Conservation (phyloP, 2,888 invertebrate genomes). For the Hedychridium roseum region DNA sequence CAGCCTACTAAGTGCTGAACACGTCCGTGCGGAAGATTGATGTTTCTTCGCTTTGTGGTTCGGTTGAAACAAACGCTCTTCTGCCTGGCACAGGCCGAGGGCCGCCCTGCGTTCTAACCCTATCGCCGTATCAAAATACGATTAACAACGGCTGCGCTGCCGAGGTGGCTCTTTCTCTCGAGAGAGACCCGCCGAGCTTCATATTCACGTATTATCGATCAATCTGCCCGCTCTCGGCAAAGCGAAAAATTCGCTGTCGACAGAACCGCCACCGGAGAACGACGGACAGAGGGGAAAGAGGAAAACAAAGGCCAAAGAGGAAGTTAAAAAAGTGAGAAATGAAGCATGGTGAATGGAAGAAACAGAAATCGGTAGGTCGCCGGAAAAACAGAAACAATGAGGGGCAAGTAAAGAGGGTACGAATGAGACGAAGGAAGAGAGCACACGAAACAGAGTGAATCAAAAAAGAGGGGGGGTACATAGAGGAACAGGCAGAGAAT, state of each 20-base stretch:
- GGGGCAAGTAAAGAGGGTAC: background rate
- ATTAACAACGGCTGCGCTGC: slow-evolving; percentile 21
- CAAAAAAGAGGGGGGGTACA: too few relatives aligned
- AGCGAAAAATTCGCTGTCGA: too few relatives aligned
- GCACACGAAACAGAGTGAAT: too few relatives aligned
- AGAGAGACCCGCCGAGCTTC: too few relatives aligned
- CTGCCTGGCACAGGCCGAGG: slow-evolving; percentile 12
- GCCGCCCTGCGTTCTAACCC: slow-evolving; percentile 20
- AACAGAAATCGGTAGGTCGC: background rate
- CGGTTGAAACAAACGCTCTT: slow-evolving; percentile 19
- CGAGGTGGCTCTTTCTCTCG: too few relatives aligned
- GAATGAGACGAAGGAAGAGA: background rate
- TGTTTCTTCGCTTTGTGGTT: slow-evolving; percentile 33
- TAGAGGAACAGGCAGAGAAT: background rate
- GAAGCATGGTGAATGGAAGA: slow-evolving; percentile 14
- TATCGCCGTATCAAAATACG: slow-evolving; percentile 34
- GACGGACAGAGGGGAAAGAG: slow-evolving; percentile 8
- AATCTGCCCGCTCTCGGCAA: too few relatives aligned
- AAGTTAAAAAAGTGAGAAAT: too few relatives aligned
- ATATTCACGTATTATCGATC: too few relatives aligned
- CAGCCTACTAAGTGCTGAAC: slow-evolving; percentile 33
- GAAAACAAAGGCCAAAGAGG: slow-evolving; percentile 13
- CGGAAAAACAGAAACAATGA: background rate
- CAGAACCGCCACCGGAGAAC: too few relatives aligned
- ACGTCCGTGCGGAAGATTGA: slow-evolving; percentile 43